Conservation (phyloP, 2,888 invertebrate species). For the Drosophila nigricruria region DNA sequence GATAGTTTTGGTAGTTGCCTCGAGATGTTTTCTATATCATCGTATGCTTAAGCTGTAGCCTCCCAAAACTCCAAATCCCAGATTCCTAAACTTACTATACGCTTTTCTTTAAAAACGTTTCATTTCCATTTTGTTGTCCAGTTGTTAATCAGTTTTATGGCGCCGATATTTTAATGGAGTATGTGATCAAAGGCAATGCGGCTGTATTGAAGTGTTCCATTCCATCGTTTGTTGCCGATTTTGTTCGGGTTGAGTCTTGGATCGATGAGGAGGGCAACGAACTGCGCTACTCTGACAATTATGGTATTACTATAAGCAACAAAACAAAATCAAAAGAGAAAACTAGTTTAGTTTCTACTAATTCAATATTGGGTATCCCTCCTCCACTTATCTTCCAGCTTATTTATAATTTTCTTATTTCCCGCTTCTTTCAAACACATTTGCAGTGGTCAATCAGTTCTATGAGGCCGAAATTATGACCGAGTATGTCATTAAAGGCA, state of each 20-base stretch:
- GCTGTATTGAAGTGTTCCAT: conserved; percentile 91
- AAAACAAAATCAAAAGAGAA: conserved; percentile 8
- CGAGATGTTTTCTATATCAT: not conserved
- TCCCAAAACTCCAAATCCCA: not conserved
- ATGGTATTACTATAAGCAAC: conserved; percentile 83
- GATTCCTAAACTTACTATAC: conserved; percentile 8
- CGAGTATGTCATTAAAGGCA: conserved; percentile 91
- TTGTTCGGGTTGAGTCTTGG: conserved; percentile 90
- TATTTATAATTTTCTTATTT: conserved; percentile 36
- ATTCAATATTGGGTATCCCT: conserved; percentile 11
- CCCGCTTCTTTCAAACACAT: conserved; percentile 20
- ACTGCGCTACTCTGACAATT: conserved; percentile 86
- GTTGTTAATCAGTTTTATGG: conserved; percentile 91
- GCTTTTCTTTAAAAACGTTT: not conserved
- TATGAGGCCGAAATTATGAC: conserved; percentile 90
- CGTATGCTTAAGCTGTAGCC: conserved; percentile 23
- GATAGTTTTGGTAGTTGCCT: conserved; percentile 89
- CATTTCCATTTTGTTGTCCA: conserved; percentile 77
- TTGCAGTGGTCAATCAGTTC: conserved; percentile 89
- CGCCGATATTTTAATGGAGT: conserved; percentile 90
- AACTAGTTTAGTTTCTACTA: conserved; percentile 13
- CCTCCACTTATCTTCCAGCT: conserved; percentile 14
- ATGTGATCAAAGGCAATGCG: conserved; percentile 90
- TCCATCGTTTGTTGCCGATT: conserved; percentile 91
- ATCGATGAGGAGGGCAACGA: conserved; percentile 88